Percentiles rank a stretch among this genome's conserved stretches.
Evolutionary conservation across 2,888 invertebrate species (phyloP).

Genomic region (Girardia tigrina): DNA sequence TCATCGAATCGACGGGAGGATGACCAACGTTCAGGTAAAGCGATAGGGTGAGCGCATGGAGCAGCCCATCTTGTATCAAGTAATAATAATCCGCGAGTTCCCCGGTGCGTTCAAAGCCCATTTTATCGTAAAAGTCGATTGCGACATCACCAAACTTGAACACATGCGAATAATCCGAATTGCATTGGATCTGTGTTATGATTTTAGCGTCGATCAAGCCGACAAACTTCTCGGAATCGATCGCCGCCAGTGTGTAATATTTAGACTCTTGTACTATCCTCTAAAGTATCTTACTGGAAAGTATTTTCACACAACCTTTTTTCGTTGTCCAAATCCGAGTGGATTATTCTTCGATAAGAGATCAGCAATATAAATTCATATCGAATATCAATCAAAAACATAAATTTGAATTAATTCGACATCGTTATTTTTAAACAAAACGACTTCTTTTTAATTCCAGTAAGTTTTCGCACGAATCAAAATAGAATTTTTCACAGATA

Average conservation of each 20-base stretch:
- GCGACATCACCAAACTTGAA: conserved; percentile 85
- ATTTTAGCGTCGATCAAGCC: conserved; percentile 92
- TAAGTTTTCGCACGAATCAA: too few relatives aligned
- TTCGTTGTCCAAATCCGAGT: not conserved
- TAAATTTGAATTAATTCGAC: not conserved
- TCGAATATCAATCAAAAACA: too few relatives aligned
- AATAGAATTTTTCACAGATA: too few relatives aligned
- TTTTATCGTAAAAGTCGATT: conserved; percentile 83
- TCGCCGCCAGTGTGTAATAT: conserved; percentile 83
- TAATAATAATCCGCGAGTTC: conserved; percentile 95
- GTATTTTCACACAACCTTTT: not conserved
- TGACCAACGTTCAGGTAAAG: conserved; percentile 90
- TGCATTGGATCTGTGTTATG: conserved; percentile 71
- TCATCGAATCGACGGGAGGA: too few relatives aligned
- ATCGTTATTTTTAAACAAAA: too few relatives aligned
- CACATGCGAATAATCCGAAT: conserved; percentile 85
- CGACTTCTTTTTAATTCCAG: too few relatives aligned
- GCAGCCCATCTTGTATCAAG: conserved; percentile 70
- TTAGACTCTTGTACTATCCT: conserved; percentile 80
- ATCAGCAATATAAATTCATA: conserved; percentile 2
- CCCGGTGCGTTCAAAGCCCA: conserved; percentile 63
- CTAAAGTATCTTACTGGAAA: conserved; percentile 61
- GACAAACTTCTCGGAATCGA: conserved; percentile 67
- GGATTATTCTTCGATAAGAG: not conserved
- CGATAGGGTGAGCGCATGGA: conserved; percentile 90